These are phyloP conservation scores for Apocheima hispidaria DNA, from an alignment of 2,888 invertebrate species.

Conservation along the genomic window DNA sequence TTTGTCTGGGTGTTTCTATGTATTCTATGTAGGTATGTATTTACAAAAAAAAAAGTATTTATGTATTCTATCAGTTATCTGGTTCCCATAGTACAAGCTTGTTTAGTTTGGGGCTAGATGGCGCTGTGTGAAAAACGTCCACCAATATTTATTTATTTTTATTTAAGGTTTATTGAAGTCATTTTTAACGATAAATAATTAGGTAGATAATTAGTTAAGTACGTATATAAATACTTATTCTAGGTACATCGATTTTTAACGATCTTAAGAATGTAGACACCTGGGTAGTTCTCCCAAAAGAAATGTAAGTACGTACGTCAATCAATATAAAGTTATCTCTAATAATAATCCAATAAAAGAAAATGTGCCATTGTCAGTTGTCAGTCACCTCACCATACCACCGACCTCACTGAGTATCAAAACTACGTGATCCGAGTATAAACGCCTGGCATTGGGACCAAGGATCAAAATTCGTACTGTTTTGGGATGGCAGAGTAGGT, in stretches of 20 bases:
- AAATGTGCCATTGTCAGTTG: conserved; percentile 70
- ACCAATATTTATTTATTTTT: too few relatives aligned
- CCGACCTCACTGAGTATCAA: conserved; percentile 47
- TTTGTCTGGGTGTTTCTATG: too few relatives aligned
- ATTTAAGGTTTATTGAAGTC: too few relatives aligned
- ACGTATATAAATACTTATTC: neutral
- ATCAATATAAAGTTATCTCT: conserved; percentile 25
- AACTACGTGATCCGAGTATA: conserved; percentile 59
- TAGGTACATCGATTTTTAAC: neutral
- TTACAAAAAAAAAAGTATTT: too few relatives aligned
- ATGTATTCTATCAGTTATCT: too few relatives aligned
- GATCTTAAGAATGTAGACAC: neutral
- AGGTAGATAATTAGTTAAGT: too few relatives aligned
- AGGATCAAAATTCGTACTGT: conserved; percentile 55
- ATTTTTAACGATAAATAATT: neutral
- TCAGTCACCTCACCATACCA: too few relatives aligned
- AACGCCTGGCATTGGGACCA: conserved; percentile 61
- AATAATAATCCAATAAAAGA: conserved; percentile 43
- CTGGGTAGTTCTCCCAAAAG: conserved; percentile 10
- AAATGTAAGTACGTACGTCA: conserved; percentile 34
- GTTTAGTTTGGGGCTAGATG: too few relatives aligned
- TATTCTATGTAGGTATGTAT: too few relatives aligned
- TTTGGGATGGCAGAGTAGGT: conserved; percentile 36
- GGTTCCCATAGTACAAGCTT: too few relatives aligned
- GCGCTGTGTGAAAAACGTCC: too few relatives aligned